These are phyloP conservation scores for Burhinus oedicnemus DNA, from an alignment of 2,113 vertebrate genomes.

Conservation along the genomic window DNA sequence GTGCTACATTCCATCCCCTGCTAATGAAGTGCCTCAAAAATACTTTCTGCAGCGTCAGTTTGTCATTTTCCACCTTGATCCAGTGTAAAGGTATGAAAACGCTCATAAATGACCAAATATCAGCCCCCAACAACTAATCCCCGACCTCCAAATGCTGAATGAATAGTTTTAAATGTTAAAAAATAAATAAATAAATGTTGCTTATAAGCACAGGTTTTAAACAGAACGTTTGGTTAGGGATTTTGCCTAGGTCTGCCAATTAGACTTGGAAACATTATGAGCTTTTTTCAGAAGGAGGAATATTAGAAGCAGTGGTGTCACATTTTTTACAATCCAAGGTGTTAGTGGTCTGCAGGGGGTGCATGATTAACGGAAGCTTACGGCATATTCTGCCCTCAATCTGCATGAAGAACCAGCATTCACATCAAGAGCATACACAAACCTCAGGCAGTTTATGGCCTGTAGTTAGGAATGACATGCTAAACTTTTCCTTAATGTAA, in stretches of 20 bases:
- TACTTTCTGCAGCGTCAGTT: not conserved
- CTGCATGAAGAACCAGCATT: not conserved
- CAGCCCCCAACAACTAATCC: not conserved
- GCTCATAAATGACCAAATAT: not conserved
- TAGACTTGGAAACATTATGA: not conserved
- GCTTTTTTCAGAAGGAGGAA: not conserved
- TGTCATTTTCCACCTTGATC: not conserved
- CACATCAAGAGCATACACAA: not conserved
- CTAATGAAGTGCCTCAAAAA: not conserved
- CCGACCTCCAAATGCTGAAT: not conserved
- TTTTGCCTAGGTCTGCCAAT: not conserved
- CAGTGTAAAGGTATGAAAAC: not conserved
- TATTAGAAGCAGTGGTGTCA: not conserved
- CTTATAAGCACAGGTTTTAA: not conserved
- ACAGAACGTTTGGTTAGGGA: not conserved
- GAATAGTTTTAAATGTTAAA: not conserved
- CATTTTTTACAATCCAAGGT: not conserved
- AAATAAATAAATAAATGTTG: not conserved
- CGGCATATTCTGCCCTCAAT: not conserved
- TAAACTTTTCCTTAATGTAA: constrained; percentile 25
- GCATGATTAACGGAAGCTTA: not conserved
- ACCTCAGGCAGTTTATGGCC: not conserved
- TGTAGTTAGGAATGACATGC: constrained; percentile 7
- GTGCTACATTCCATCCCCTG: not conserved
- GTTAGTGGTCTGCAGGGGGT: not conserved